Evolutionary conservation across 2,113 vertebrate genomes (phyloP).

Genomic region (Psophia crepitans): DNA sequence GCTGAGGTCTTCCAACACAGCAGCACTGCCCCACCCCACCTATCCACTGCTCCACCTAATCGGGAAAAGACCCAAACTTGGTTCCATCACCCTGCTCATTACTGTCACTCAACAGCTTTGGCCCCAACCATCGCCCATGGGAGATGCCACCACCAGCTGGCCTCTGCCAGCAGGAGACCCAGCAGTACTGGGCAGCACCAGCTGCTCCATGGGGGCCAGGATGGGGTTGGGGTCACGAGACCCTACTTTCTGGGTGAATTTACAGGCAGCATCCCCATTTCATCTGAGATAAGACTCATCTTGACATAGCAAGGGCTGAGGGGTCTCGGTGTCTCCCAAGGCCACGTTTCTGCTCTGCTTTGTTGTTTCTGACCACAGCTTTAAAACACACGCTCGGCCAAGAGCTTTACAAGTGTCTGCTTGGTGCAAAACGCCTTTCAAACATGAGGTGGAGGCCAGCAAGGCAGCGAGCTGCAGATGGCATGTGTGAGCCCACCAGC

Average conservation of each 20-base stretch:
- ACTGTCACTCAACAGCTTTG: background rate
- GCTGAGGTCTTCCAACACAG: background rate
- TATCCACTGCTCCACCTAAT: rapidly evolving
- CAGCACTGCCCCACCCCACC: background rate
- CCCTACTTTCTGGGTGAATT: background rate
- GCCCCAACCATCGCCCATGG: rapidly evolving
- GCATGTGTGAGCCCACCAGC: background rate
- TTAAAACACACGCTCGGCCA: rapidly evolving
- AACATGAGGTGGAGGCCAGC: background rate
- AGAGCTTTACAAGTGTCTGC: background rate
- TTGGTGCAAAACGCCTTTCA: background rate
- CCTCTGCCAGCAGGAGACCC: background rate
- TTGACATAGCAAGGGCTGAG: rapidly evolving
- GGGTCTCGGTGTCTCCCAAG: rapidly evolving
- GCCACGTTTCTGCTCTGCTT: background rate
- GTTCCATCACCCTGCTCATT: background rate
- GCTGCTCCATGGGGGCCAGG: background rate
- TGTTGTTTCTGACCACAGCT: background rate
- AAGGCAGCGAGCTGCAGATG: background rate
- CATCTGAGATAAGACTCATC: background rate
- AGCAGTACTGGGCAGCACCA: background rate
- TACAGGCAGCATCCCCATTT: background rate
- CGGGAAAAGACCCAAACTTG: rapidly evolving
- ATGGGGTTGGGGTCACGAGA: rapidly evolving
- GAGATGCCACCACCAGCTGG: background rate